These are phyloP conservation scores for Sinonovacula constricta DNA, from an alignment of 1,140 invertebrate genomes.

Conservation along the genomic window DNA sequence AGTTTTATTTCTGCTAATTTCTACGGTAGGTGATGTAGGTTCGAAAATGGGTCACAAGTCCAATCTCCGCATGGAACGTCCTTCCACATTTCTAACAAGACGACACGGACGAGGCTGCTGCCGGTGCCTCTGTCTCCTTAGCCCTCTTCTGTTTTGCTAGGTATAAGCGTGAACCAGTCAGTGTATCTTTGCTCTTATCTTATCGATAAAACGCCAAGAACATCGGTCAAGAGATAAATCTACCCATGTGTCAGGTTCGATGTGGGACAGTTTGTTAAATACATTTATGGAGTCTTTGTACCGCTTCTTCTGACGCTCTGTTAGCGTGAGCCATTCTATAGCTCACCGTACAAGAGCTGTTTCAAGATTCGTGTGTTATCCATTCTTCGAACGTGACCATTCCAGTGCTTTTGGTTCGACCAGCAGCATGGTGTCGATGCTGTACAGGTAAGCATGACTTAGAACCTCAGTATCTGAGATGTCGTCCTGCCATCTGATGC, in stretches of 20 bases:
- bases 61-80: too few species aligned
- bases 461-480: conserved; percentile 51
- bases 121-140: conserved; percentile 2
- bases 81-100: too few species aligned
- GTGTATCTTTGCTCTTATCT: neutral
- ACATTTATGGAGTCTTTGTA: conserved; percentile 17
- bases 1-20: too few species aligned
- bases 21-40: too few species aligned
- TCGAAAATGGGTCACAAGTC: conserved; percentile 19
- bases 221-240: neutral
- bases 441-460: neutral
- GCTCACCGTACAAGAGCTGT: conserved; percentile 19
- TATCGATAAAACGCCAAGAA: neutral
- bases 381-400: conserved; percentile 40
- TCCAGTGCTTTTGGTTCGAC: conserved; percentile 26
- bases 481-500: conserved; percentile 41
- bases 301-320: neutral
- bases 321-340: neutral
- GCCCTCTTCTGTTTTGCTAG: neutral
- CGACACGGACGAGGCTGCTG: neutral
- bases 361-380: conserved; percentile 1
- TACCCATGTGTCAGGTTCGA: too few species aligned
- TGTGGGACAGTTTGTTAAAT: too few species aligned
- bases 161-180: neutral
- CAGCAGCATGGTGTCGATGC: conserved; percentile 37